Conservation (phyloP, 2,113 vertebrate species). For the Ceyx melanurus region DNA sequence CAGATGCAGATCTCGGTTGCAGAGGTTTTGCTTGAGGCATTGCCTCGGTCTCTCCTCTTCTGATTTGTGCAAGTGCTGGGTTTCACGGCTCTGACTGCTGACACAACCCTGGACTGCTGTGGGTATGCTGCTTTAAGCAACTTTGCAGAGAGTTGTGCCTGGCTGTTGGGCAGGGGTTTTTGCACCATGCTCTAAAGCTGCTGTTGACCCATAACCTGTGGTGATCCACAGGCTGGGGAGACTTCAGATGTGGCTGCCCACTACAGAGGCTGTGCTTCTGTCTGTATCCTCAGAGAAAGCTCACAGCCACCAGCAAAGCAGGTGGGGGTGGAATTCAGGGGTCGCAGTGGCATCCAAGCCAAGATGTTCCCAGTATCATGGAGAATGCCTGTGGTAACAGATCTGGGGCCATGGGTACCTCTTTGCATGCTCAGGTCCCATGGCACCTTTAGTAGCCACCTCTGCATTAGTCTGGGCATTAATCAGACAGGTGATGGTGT, state of each 20-base stretch:
- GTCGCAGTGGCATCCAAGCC: background rate
- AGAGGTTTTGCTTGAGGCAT: background rate
- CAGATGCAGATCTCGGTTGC: background rate
- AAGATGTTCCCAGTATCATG: fast-evolving
- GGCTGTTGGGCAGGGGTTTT: background rate
- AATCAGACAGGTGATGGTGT: background rate
- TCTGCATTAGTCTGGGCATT: fast-evolving
- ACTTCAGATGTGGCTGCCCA: fast-evolving
- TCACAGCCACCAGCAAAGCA: background rate
- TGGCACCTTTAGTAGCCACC: fast-evolving
- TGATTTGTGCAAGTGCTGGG: fast-evolving
- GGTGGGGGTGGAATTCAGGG: background rate
- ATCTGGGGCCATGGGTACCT: fast-evolving
- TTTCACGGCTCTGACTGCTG: background rate
- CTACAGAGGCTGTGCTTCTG: fast-evolving
- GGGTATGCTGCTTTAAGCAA: fast-evolving
- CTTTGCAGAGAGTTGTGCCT: background rate
- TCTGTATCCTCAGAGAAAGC: background rate
- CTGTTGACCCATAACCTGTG: fast-evolving
- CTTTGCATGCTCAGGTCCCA: background rate
- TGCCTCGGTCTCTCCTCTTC: fast-evolving
- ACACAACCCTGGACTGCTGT: fast-evolving
- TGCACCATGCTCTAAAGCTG: fast-evolving
- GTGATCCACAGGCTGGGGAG: background rate
- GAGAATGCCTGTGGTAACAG: fast-evolving